A percentile compares a stretch with the other conserved stretches of the same genome.
phyloP scores from a whole-genome alignment of 2,888 invertebrate species.

The Ernsta delagoae region DNA sequence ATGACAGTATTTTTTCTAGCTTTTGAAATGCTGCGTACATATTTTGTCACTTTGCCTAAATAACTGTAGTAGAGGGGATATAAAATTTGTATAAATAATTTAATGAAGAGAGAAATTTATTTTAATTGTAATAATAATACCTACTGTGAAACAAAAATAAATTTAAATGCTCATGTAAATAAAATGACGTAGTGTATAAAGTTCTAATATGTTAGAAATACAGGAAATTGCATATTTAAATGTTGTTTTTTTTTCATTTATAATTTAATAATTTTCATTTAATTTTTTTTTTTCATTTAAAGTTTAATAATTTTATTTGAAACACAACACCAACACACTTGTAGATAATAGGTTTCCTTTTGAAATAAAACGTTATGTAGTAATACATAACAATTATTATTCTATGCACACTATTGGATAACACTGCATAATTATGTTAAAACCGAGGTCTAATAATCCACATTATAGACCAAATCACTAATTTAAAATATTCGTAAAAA shows the following conservation, averaged over 20 bases:
- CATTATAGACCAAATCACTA: no score
- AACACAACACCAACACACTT: no score
- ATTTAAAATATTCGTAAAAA: no score
- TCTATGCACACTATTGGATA: no score
- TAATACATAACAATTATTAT: no score
- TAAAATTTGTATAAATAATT: slow-evolving; percentile 74
- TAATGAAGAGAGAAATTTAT: slow-evolving; percentile 80
- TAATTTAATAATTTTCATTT: no score
- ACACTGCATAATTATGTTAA: no score
- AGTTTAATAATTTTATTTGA: no score
- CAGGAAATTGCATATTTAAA: slow-evolving; percentile 54
- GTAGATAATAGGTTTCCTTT: no score
- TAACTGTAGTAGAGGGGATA: slow-evolving; percentile 65
- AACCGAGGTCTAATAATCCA: no score
- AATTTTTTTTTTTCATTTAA: no score
- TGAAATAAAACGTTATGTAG: no score
- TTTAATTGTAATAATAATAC: slow-evolving; percentile 79
- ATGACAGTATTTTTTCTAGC: slow-evolving; percentile 51
- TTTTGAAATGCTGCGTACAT: slow-evolving; percentile 52
- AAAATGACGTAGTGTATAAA: slow-evolving; percentile 80
- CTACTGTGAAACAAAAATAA: slow-evolving; percentile 67
- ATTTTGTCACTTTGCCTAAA: slow-evolving; percentile 79
- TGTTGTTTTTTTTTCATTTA: slow-evolving; percentile 24
- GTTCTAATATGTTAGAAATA: slow-evolving; percentile 82
- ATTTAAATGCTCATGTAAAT: slow-evolving; percentile 80